A percentile compares a stretch with the other conserved stretches of the same genome.
These are phyloP conservation scores for Scolopax mira DNA, from an alignment of 2,113 vertebrate genomes.

Conservation along the genomic window DNA sequence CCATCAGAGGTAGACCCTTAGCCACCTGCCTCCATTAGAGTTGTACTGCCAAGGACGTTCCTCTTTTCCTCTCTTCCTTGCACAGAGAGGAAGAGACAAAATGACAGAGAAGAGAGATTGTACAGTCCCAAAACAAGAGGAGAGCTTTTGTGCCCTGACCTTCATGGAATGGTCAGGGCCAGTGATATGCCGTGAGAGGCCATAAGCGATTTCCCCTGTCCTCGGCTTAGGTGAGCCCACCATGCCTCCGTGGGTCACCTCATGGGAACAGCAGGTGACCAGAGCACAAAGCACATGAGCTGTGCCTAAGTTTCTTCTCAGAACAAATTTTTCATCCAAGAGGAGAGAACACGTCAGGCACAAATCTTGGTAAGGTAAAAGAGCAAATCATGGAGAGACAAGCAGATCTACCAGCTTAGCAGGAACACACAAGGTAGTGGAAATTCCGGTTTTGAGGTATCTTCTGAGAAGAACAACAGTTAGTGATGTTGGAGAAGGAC, in stretches of 20 bases:
- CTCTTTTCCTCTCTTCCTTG: not conserved
- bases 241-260: rapidly evolving
- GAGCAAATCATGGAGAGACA: not conserved
- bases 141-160: not conserved
- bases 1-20: not conserved
- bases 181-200: not conserved
- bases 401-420: not conserved
- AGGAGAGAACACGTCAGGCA: not conserved
- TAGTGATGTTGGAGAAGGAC: not conserved
- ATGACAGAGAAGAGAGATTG: not conserved
- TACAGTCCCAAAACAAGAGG: not conserved
- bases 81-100: not conserved
- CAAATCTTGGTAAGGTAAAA: not conserved
- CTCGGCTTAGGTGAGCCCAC: not conserved
- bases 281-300: rapidly evolving
- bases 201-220: not conserved
- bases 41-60: not conserved
- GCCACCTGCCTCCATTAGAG: not conserved
- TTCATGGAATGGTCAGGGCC: not conserved
- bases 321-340: not conserved
- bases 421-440: not conserved
- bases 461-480: not conserved
- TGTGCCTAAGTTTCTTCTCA: not conserved
- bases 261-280: not conserved
- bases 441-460: not conserved